Conservation (phyloP, 2,797 vertebrate species). For the Pseudochromis fuscus region DNA sequence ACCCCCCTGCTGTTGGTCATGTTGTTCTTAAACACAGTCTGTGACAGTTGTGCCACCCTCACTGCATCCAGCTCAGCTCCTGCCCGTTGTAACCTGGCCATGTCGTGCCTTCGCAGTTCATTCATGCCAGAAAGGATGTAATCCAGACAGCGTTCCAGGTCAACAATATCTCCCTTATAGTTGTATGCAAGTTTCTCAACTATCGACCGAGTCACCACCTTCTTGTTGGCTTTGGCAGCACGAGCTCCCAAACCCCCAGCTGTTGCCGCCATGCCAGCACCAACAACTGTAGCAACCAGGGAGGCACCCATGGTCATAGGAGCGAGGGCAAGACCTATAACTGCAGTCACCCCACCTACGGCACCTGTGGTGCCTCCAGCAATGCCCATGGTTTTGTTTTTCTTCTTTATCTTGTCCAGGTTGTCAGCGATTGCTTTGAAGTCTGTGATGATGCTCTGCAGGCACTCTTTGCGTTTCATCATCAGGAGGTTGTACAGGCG, state of each 20-base stretch:
- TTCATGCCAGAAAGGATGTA: constrained; percentile 69
- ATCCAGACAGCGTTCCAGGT: constrained; percentile 71
- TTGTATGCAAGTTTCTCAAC: constrained; percentile 62
- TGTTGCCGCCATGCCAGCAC: constrained; percentile 71
- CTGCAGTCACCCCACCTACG: constrained; percentile 74
- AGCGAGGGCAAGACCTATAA: constrained; percentile 77
- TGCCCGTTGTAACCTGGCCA: constrained; percentile 45
- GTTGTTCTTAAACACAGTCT: constrained; percentile 34
- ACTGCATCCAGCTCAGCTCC: constrained; percentile 46
- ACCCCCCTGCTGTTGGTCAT: background rate
- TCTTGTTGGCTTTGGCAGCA: constrained; percentile 56
- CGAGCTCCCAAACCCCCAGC: constrained; percentile 74
- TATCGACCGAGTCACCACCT: constrained; percentile 38
- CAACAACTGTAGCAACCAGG: constrained; percentile 73
- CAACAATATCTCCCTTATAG: constrained; percentile 55
- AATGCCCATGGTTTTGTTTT: constrained; percentile 66
- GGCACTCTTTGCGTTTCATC: constrained; percentile 53
- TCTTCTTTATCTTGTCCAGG: constrained; percentile 75
- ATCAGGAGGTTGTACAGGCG: constrained; percentile 73
- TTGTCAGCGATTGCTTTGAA: constrained; percentile 53
- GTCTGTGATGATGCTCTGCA: constrained; percentile 61
- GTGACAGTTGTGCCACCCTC: constrained; percentile 52
- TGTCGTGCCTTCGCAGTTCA: constrained; percentile 67
- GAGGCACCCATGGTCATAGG: constrained; percentile 77
- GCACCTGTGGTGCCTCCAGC: constrained; percentile 78